These are phyloP conservation scores for Molossus alvarezi DNA, from an alignment of 2,797 vertebrate genomes.

Conservation along the genomic window DNA sequence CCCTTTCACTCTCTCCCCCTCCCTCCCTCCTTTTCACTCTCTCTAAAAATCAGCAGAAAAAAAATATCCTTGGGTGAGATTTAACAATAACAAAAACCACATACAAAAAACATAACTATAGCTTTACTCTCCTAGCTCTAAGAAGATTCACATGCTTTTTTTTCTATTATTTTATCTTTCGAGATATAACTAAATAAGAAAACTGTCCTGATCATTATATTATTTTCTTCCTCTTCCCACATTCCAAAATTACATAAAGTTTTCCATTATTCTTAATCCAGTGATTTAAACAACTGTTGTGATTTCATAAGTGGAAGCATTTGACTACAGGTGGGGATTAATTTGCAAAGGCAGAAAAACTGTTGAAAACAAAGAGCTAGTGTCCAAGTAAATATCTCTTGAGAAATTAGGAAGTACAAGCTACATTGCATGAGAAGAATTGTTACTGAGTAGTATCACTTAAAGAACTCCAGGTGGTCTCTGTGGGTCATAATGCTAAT, in stretches of 20 bases:
- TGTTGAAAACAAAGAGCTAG: conserved; percentile 82
- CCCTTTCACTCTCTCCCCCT: no score
- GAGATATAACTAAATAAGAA: conserved; percentile 56
- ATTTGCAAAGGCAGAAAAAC: conserved; percentile 74
- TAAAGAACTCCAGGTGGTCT: conserved; percentile 87
- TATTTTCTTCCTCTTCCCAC: conserved; percentile 54
- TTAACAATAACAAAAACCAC: no score
- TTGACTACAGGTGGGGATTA: conserved; percentile 83
- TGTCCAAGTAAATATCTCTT: conserved; percentile 83
- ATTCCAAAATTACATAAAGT: conserved; percentile 72
- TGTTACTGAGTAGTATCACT: conserved; percentile 76
- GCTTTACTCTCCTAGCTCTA: conserved; percentile 9
- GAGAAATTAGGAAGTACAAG: conserved; percentile 82
- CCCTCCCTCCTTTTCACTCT: no score
- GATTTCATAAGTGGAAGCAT: conserved; percentile 81
- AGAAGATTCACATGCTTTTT: conserved; percentile 57
- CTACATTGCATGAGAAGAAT: conserved; percentile 72
- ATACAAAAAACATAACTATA: not conserved
- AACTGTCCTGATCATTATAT: conserved; percentile 60
- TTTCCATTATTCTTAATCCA: conserved; percentile 80
- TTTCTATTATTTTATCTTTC: conserved; percentile 71
- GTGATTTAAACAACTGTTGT: conserved; percentile 74
- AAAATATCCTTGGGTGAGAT: no score
- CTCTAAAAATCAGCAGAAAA: no score
- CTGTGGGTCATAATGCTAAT: conserved; percentile 72